Base-by-base conservation (phyloP, 37 sponge, comb jelly and placozoan species). In the Hormiphora californensis region DNA sequence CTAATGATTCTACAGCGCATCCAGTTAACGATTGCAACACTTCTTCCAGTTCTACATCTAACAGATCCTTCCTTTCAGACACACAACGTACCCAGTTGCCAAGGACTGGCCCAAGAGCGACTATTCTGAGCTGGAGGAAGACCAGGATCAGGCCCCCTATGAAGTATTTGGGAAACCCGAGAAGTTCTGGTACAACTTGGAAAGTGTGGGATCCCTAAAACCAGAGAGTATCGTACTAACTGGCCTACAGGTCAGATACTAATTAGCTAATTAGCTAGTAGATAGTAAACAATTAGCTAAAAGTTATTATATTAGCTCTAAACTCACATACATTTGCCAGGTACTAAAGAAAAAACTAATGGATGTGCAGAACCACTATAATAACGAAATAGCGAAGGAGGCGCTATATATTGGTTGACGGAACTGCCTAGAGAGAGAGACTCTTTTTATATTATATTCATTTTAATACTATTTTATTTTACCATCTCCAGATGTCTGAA, bases 31-130 rank as follows among this genome's bases (percentile, higher is more conserved):
- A n/a, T n/a, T n/a, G n/a, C n/a, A n/a, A n/a, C n/a, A n/a, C n/a
- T n/a, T n/a, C n/a, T n/a, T n/a, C n/a, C n/a, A n/a, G n/a, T n/a
- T n/a, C n/a, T n/a, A n/a, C n/a, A n/a, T n/a, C n/a, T n/a, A n/a
- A n/a, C n/a, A n/a, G n/a, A n/a, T n/a, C n/a, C n/a, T n/a, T n/a
- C n/a, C n/a, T n/a, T 28, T 19, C 81, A 86, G 99, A 87, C 99
- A 98, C 91, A 98, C 99, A 1, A 93, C 94, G 39, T 98, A 92
- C 87, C 99, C 99, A 40, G 91, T 88, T 55, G 94, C 99, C 46
- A 91, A 95, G 69, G 99, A 98, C 63, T 98, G 99, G 99, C 99
- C 99, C 1, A 98, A 98, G 87, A 98, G 99, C 90, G 95, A 95
- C 59, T 91, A 89, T 69, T 86, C 94, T 17, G 91, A 95, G 43